A percentile compares a stretch with the other conserved stretches of the same genome.
phyloP scores from a whole-genome alignment of 2,797 vertebrate species.

The Xerus rutilus region DNA sequence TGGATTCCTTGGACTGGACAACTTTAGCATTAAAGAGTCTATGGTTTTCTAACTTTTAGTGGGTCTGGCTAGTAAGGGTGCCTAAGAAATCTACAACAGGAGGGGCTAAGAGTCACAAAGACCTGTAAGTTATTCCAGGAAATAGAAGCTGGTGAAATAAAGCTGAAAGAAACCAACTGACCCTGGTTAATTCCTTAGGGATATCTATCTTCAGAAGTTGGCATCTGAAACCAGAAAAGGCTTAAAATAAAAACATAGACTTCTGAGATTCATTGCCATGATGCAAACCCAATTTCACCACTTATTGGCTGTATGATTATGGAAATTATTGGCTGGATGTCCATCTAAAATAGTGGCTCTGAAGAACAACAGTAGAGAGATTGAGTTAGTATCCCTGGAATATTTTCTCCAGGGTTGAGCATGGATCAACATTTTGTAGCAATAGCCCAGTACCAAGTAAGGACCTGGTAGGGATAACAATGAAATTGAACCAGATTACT shows the following conservation, averaged over 20 bases:
- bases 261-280: not conserved
- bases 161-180: not conserved
- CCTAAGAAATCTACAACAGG: not conserved
- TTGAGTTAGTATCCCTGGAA: not conserved
- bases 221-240: not conserved
- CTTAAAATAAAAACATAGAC: not conserved
- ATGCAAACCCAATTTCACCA: not conserved
- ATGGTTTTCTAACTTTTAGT: not conserved
- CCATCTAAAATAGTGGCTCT: not conserved
- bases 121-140: not conserved
- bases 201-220: not conserved
- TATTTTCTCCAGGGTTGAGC: not conserved
- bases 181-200: not conserved
- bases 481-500: not conserved
- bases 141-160: not conserved
- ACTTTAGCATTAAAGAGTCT: not conserved
- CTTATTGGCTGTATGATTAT: not conserved
- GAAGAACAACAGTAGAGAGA: not conserved
- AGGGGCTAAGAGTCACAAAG: not conserved
- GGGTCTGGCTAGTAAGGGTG: not conserved
- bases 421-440: not conserved
- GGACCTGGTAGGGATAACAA: not conserved
- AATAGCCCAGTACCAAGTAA: not conserved
- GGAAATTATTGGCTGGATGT: not conserved
- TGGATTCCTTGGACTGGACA: not conserved